Percentiles rank a stretch among this genome's conserved stretches.
phyloP scores from a whole-genome alignment of 2,797 vertebrate genomes.

The Pipistrellus pipistrellus region DNA sequence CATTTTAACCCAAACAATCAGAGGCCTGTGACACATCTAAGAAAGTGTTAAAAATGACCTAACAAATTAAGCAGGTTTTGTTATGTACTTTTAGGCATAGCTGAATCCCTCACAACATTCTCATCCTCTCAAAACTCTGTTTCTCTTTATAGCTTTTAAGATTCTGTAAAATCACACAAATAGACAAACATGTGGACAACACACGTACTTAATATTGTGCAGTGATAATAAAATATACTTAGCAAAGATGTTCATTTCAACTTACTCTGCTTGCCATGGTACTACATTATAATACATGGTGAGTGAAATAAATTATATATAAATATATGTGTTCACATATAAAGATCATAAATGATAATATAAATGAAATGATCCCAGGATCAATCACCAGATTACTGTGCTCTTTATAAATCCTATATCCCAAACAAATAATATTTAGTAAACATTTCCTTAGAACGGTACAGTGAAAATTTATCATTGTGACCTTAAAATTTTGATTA shows the following conservation, averaged over 20 bases:
- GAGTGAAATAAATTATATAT: neutral
- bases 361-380: neutral
- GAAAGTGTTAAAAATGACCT: neutral
- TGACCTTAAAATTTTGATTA: constrained; percentile 13
- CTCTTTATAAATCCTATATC: constrained; percentile 8
- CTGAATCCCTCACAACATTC: neutral
- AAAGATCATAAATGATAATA: neutral
- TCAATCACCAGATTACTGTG: neutral
- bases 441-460: constrained; percentile 10
- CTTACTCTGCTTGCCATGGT: neutral
- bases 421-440: constrained; percentile 9
- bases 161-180: neutral
- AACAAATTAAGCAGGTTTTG: constrained; percentile 1
- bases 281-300: neutral
- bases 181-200: neutral
- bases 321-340: neutral
- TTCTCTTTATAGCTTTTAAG: neutral
- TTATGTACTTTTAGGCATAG: neutral
- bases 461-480: constrained; percentile 18
- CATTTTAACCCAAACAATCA: constrained; percentile 23
- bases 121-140: neutral
- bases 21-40: neutral
- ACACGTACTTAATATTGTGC: neutral
- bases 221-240: constrained; percentile 2
- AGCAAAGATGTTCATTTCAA: neutral